Conservation (phyloP, 2,797 vertebrate species). For the Tokudaia muenninki region DNA sequence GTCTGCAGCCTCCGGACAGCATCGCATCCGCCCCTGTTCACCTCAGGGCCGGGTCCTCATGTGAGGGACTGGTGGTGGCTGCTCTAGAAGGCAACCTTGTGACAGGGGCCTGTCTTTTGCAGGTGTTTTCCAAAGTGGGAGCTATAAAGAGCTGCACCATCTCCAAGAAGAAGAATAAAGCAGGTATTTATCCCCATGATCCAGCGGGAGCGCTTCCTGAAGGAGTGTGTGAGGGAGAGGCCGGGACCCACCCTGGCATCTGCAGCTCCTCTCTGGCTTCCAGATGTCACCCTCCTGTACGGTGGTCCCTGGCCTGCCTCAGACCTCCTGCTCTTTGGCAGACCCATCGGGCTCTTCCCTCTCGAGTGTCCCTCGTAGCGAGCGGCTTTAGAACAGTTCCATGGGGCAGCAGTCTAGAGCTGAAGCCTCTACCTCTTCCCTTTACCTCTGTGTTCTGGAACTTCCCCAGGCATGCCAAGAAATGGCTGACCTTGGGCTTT, state of each 20-base stretch:
- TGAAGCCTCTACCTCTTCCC: neutral
- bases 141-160: constrained; percentile 93
- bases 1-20: fast-evolving
- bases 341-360: neutral
- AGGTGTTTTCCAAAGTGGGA: constrained; percentile 95
- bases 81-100: neutral
- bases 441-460: neutral
- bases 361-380: neutral
- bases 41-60: neutral
- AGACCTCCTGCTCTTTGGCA: neutral
- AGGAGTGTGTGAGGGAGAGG: neutral
- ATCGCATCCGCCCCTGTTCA: neutral
- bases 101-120: constrained; percentile 61
- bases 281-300: neutral
- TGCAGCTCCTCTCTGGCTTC: neutral
- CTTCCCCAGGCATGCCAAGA: neutral
- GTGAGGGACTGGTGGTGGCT: neutral
- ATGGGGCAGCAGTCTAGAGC: neutral
- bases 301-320: neutral
- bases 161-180: constrained; percentile 96
- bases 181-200: constrained; percentile 87
- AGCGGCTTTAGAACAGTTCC: neutral
- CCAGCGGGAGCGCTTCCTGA: fast-evolving
- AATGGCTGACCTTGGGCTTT: neutral
- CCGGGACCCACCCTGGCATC: neutral